Percentiles rank a stretch among this genome's conserved stretches.
phyloP scores from a whole-genome alignment of 2,113 vertebrate species.

The Bostrychus sinensis region DNA sequence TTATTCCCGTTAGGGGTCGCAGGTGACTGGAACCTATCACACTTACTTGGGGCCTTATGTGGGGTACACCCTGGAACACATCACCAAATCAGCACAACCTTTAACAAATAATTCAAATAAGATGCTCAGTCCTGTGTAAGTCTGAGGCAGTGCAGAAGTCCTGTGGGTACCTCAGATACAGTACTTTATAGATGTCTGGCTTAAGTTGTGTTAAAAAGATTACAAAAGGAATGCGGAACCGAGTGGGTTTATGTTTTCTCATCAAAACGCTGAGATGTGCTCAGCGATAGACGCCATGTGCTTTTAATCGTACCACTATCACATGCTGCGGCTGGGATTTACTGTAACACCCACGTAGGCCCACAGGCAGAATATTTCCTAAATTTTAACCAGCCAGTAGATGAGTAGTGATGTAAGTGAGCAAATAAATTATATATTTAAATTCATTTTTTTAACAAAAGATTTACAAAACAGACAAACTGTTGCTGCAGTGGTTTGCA shows the following conservation, averaged over 20 bases:
- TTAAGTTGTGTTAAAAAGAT: constrained; percentile 44
- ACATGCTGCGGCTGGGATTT: constrained; percentile 8
- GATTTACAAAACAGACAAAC: no score
- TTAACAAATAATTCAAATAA: no score
- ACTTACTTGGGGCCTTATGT: no score
- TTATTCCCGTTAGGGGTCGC: no score
- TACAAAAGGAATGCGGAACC: constrained; percentile 45
- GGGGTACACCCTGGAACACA: no score
- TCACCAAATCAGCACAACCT: no score
- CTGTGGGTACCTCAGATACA: background rate
- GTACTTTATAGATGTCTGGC: background rate
- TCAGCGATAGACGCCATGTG: background rate
- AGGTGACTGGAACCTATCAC: no score
- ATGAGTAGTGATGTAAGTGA: background rate
- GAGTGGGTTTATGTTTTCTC: constrained; percentile 31
- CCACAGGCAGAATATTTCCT: background rate
- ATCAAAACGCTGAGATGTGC: background rate
- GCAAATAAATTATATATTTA: no score
- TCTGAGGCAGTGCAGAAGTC: background rate
- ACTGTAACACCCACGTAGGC: constrained; percentile 12
- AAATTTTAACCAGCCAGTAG: background rate
- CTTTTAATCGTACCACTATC: constrained; percentile 8
- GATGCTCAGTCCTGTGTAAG: no score
- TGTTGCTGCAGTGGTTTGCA: no score
- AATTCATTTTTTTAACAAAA: no score